Percentiles rank a stretch among this genome's conserved stretches.
phyloP scores from a whole-genome alignment of 2,888 invertebrate genomes.

The Imbricaverruca yamaguchii region DNA sequence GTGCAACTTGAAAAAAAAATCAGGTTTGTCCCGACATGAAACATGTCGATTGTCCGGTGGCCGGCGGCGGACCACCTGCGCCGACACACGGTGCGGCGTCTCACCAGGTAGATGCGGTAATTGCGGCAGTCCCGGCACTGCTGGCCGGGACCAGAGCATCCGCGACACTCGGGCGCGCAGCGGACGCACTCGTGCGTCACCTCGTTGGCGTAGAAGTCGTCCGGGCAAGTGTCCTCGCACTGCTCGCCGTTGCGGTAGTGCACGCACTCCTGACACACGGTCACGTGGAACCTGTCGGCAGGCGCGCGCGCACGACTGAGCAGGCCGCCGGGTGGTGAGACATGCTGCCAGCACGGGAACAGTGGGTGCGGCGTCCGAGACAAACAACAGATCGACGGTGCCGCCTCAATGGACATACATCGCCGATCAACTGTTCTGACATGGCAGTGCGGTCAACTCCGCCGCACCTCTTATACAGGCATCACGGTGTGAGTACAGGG shows the following conservation, averaged over 20 bases:
- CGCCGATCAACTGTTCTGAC: no score
- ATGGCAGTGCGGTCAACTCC: no score
- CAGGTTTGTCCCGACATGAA: no score
- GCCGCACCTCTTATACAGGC: no score
- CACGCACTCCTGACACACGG: slow-evolving; percentile 75
- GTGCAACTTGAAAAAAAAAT: no score
- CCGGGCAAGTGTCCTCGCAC: slow-evolving; percentile 81
- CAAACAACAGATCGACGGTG: no score
- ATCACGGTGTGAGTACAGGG: no score
- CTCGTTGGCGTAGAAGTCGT: slow-evolving; percentile 74
- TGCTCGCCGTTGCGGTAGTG: slow-evolving; percentile 79
- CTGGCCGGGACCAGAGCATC: slow-evolving; percentile 68
- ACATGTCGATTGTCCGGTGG: no score
- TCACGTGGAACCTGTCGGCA: slow-evolving; percentile 31
- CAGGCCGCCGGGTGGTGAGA: not conserved
- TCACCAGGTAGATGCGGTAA: slow-evolving; percentile 57
- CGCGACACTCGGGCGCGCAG: slow-evolving; percentile 69
- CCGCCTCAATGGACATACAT: no score
- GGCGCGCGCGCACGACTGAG: not conserved
- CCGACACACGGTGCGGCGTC: slow-evolving; percentile 31
- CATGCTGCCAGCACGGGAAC: no score
- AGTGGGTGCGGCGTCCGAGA: no score
- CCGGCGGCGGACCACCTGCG: no score
- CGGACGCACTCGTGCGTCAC: slow-evolving; percentile 58
- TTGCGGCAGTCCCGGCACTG: slow-evolving; percentile 72